A percentile compares a stretch with the other conserved stretches of the same genome.
Evolutionary conservation across 1,140 invertebrate species (phyloP).

Genomic region (Anastatus disparis): DNA sequence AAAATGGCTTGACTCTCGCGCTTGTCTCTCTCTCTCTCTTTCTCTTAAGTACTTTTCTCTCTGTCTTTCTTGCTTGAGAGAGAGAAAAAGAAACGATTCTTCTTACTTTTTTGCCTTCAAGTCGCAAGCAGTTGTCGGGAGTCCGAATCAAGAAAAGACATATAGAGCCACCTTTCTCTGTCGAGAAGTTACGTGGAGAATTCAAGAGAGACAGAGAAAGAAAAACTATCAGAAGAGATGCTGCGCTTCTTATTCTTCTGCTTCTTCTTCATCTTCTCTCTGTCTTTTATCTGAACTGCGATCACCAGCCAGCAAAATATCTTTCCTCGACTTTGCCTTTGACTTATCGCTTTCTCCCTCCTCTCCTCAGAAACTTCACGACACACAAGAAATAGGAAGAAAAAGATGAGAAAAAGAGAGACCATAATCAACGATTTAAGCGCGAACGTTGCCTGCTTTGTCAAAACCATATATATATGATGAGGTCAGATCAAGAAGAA

Average conservation of each 20-base stretch:
- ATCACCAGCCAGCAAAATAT: slow-evolving; percentile 28
- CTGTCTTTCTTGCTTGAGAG: slow-evolving; percentile 6
- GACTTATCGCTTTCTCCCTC: slow-evolving; percentile 28
- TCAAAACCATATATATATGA: slow-evolving; percentile 26
- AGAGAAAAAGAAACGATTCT: not conserved
- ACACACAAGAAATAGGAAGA: not conserved
- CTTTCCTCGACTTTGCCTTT: slow-evolving; percentile 23
- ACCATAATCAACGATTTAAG: no score
- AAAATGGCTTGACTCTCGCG: slow-evolving; percentile 29
- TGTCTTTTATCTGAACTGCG: slow-evolving; percentile 10
- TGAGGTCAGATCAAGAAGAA: not conserved
- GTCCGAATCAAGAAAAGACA: no score
- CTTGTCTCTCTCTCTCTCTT: slow-evolving; percentile 23
- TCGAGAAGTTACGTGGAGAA: not conserved
- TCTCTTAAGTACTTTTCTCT: slow-evolving; percentile 17
- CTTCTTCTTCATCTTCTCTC: not conserved
- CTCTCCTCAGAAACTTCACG: not conserved
- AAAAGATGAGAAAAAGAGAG: slow-evolving; percentile 1
- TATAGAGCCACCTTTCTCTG: no score
- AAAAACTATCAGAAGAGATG: slow-evolving; percentile 11
- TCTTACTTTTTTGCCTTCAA: no score
- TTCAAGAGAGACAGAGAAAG: not conserved
- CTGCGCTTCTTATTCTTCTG: not conserved
- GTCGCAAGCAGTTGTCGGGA: no score
- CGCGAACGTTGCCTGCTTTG: not conserved